Evolutionary conservation across 2,888 invertebrate species (phyloP), one percentile per base, ranked within the genome.

Genomic region (Amblyjoppa fuscipennis): DNA sequence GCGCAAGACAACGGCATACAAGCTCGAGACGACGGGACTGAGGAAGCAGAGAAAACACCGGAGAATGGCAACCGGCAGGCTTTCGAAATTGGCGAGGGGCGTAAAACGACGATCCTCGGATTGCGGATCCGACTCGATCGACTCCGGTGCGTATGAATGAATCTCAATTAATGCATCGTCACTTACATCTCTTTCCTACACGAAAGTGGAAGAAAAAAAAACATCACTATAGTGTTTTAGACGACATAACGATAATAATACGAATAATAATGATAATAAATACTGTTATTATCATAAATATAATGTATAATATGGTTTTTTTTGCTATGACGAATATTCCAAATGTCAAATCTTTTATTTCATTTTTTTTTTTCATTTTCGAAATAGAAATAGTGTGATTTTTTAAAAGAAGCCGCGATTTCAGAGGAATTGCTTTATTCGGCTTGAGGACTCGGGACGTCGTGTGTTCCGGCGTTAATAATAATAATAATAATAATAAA

Each of bases 41-140:
- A 70, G 82, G 3, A 79, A 51, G n/a, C 68, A 53, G 61, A 49
- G 51, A 0, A 85, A 82, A 68, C 45, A 79, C 13, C 64, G 51
- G 41, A 79, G 68, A 53, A 85, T 76, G 85, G 85, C 82, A 0
- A 38, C 61, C 7, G 81, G 66, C 45, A 71, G 82, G 11, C 56
- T 76, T 41, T 82, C 85, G 20, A 85, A 76, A 25, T 28, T 82
- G 64, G 34, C 59, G 25, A 85, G 76, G 53, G 76, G 45, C 38
- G 79, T 49, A 31, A 78, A 64, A 34, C 70, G 66, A 1, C 69
- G 59, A 61, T 68, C 78, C 16, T 59, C 66, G 9, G 82, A 82
- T 31, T n/a, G 61, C 16, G 74, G 4, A 61, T 75, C 49, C n/a
- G 34, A n/a, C 5, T 66, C 75, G 4, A 64, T 20, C 25, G 61